These are phyloP conservation scores for Tragelaphus imberbis DNA, from an alignment of 2,113 vertebrate species.

Conservation along the genomic window DNA sequence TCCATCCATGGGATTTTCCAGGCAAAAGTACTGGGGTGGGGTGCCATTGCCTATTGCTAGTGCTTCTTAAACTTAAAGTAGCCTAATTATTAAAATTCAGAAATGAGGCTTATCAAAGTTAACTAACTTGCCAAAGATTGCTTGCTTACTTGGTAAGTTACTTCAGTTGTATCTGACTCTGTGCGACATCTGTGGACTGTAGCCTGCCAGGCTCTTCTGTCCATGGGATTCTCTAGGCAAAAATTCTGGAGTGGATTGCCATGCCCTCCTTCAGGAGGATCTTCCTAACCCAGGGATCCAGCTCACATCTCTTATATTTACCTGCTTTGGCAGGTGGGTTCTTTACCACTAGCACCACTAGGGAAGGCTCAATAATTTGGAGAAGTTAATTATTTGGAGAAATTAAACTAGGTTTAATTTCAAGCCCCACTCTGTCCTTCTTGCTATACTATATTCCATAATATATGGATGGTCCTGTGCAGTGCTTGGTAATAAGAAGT, in stretches of 20 bases:
- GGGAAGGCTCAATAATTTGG: neutral
- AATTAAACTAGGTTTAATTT: neutral
- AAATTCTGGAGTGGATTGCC: neutral
- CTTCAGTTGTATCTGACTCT: neutral
- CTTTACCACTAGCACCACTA: neutral
- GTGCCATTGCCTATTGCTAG: fast-evolving
- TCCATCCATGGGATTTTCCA: too few relatives aligned
- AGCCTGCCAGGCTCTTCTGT: neutral
- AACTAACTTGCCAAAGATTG: neutral
- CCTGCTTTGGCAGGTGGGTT: neutral
- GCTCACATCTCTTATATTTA: neutral
- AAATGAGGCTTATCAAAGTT: neutral
- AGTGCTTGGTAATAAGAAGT: neutral
- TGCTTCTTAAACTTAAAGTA: neutral
- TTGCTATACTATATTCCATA: neutral
- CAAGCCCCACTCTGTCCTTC: neutral
- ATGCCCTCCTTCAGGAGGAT: neutral
- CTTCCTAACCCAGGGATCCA: neutral
- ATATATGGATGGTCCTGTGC: neutral
- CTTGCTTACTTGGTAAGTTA: neutral
- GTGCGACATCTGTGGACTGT: neutral
- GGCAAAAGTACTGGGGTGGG: too few relatives aligned
- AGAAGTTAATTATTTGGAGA: neutral
- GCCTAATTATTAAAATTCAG: neutral
- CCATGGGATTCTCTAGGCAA: neutral